Percentiles rank a stretch among this genome's conserved stretches.
phyloP scores from a whole-genome alignment of 2,113 vertebrate species.

The Chlamydotis undulata region DNA sequence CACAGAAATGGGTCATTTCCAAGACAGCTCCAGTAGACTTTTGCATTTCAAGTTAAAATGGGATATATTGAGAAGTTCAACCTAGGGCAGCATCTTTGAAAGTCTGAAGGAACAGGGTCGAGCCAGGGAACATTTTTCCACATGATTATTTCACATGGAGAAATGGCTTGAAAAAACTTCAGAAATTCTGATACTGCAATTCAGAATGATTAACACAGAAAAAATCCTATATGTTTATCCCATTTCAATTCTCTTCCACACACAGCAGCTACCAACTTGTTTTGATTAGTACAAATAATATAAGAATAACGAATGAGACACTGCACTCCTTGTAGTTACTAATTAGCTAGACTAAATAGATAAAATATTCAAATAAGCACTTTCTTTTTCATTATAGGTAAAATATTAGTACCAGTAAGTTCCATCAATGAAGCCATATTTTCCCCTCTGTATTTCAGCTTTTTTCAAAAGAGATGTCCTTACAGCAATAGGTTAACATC shows the following conservation, averaged over 20 bases:
- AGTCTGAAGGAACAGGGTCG: not conserved
- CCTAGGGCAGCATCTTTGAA: not conserved
- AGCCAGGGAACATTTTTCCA: not conserved
- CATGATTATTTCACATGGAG: not conserved
- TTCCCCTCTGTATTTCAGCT: not conserved
- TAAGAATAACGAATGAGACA: not conserved
- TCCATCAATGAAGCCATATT: rapidly evolving
- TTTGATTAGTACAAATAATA: not conserved
- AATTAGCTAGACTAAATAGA: not conserved
- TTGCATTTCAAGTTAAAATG: not conserved
- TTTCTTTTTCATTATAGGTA: not conserved
- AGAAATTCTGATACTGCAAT: not conserved
- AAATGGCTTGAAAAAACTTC: not conserved
- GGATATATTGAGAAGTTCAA: not conserved
- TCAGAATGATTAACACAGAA: not conserved
- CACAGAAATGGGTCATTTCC: not conserved
- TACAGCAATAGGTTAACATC: not conserved
- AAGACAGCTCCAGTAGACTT: not conserved
- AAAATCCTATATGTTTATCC: not conserved
- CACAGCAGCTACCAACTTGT: not conserved
- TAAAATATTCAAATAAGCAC: not conserved
- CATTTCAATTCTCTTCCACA: not conserved
- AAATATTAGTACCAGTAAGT: not conserved
- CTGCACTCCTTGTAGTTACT: not conserved
- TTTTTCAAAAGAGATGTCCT: not conserved